Evolutionary conservation across 2,888 invertebrate species (phyloP).

Genomic region (Hemithea aestivaria): DNA sequence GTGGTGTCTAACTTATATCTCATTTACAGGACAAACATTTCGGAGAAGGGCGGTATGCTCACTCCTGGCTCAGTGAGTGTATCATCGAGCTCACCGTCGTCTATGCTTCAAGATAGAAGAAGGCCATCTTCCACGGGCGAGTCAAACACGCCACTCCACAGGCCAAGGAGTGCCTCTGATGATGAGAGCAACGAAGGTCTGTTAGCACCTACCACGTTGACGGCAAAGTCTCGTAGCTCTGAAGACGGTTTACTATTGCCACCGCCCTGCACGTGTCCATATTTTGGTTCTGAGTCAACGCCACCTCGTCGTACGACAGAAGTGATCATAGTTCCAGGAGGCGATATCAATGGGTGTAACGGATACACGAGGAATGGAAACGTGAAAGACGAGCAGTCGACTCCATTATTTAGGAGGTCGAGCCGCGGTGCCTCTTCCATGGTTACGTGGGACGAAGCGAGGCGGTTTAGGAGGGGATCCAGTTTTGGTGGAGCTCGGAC

Average conservation of each 20-base stretch:
- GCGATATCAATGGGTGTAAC: constrained; percentile 68
- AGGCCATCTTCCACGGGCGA: constrained; percentile 63
- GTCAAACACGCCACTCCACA: constrained; percentile 51
- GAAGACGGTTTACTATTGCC: constrained; percentile 80
- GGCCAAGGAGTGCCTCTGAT: constrained; percentile 67
- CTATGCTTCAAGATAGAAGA: constrained; percentile 65
- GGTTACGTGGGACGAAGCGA: constrained; percentile 86
- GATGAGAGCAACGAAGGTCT: constrained; percentile 65
- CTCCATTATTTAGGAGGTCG: constrained; percentile 71
- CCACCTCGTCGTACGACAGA: constrained; percentile 72
- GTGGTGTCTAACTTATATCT: constrained; percentile 2
- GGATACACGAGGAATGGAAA: constrained; percentile 60
- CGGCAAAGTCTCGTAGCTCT: constrained; percentile 66
- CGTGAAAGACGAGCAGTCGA: constrained; percentile 61
- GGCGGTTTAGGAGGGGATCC: constrained; percentile 82
- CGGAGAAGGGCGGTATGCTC: constrained; percentile 66
- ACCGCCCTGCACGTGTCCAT: constrained; percentile 89
- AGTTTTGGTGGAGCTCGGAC: constrained; percentile 85
- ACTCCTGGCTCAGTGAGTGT: constrained; percentile 70
- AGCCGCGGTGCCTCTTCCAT: constrained; percentile 86
- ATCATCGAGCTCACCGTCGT: constrained; percentile 71
- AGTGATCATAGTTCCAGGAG: constrained; percentile 76
- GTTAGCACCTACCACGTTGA: constrained; percentile 56
- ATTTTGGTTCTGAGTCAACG: constrained; percentile 85
- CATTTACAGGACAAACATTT: constrained; percentile 57